Evolutionary conservation across 2,113 vertebrate genomes (phyloP), one percentile per base, ranked within the genome.

Genomic region (Ptilorrhoa leucosticta): DNA sequence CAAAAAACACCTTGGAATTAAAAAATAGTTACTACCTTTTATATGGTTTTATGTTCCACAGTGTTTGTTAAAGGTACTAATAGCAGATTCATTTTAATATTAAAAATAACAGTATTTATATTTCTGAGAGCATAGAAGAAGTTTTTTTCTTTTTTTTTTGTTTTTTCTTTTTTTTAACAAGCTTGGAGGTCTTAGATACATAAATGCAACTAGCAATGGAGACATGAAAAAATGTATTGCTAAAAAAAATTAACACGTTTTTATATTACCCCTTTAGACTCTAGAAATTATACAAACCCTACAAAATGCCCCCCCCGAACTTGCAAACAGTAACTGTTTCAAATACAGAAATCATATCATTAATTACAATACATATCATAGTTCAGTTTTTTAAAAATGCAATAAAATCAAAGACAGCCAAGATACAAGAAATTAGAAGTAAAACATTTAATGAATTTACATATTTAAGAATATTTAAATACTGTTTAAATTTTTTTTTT

Each of bases 21-120:
- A 99, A 99, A 99, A 98, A 98, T 98, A 98, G 98, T 98, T 98
- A 99, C 98, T 98, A 99, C 98, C 98, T 98, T 98, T 98, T 95
- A 97, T 96, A 98, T 11, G 96, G 97, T 98, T 98, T 97, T 98
- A 97, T 96, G 98, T 98, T 98, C 98, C 98, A 98, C 98, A 98
- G 98, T 98, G 98, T 98, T 97, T 97, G 98, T 98, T 98, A 98
- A 98, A 98, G 97, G 97, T 97, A 97, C 96, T 98, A 97, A 98
- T 98, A 98, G 93, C 95, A 97, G 96, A 97, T 98, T 98, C 97
- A 96, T 97, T 97, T 98, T 98, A 98, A 98, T 98, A 98, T 98
- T 98, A 98, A 98, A 98, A 98, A 98, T 98, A 98, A 98, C 97
- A 98, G 98, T 97, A 98, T 98, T 98, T 98, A 98, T 98, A 98